A percentile compares a stretch with the other conserved stretches of the same genome.
Evolutionary conservation across 2,113 vertebrate species (phyloP).

Genomic region (Oncorhynchus gorbuscha): DNA sequence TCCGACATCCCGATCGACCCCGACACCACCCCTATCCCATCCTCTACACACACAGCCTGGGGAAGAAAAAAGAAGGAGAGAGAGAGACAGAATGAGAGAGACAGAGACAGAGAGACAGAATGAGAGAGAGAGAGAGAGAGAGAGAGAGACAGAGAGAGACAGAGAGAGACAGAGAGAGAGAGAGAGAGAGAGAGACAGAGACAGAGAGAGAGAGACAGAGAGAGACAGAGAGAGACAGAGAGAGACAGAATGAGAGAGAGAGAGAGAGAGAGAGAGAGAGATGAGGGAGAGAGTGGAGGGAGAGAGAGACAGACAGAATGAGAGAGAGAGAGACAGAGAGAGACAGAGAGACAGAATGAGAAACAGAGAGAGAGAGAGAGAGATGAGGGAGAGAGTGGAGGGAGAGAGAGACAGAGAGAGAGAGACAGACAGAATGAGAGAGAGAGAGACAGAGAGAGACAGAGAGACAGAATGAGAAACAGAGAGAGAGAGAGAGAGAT

Average conservation of each 20-base stretch:
- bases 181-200: rapidly evolving
- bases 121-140: rapidly evolving
- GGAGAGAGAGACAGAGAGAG: rapidly evolving
- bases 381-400: too few species aligned
- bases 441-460: not conserved
- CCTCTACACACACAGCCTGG: conserved; percentile 70
- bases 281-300: too few species aligned
- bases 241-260: rapidly evolving
- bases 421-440: rapidly evolving
- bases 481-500: too few species aligned
- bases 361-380: rapidly evolving
- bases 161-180: rapidly evolving
- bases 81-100: not conserved
- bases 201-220: too few species aligned
- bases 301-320: not conserved
- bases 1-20: conserved; percentile 79
- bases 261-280: too few species aligned
- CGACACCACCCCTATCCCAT: conserved; percentile 49
- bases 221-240: rapidly evolving
- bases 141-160: rapidly evolving
- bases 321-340: too few species aligned
- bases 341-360: rapidly evolving
- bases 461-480: rapidly evolving
- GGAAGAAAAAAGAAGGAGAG: too few species aligned
- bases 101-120: rapidly evolving